phyloP scores from a whole-genome alignment of 2,888 invertebrate species.

The Orchesella flavescens region DNA sequence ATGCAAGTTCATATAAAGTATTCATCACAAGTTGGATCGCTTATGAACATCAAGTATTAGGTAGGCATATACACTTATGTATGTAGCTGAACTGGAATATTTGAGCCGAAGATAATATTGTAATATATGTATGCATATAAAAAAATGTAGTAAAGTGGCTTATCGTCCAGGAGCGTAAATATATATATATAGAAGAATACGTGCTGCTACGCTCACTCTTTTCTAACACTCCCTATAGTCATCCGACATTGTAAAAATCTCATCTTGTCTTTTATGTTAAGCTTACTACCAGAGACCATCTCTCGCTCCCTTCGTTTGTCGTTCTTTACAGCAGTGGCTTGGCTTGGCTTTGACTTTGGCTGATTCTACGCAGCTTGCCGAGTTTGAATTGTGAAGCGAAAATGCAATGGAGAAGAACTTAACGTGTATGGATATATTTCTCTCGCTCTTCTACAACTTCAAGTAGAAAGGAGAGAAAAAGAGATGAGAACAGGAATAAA shows the following conservation, averaged over 20 bases:
- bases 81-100: slow-evolving; percentile 23
- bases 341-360: background rate
- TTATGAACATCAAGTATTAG: background rate
- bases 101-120: background rate
- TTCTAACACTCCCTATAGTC: slow-evolving; percentile 35
- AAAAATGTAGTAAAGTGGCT: slow-evolving; percentile 20
- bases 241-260: slow-evolving; percentile 27
- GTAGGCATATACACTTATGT: background rate
- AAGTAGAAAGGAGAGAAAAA: slow-evolving; percentile 3
- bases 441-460: background rate
- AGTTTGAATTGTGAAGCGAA: background rate
- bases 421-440: background rate
- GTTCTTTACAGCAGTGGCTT: background rate
- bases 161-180: slow-evolving; percentile 14
- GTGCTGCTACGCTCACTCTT: background rate
- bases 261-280: slow-evolving; percentile 11
- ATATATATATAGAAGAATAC: slow-evolving; percentile 19
- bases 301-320: background rate
- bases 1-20: background rate
- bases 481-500: slow-evolving; percentile 33
- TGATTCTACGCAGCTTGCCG: background rate
- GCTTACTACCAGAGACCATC: slow-evolving; percentile 12
- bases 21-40: background rate
- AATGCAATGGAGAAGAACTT: background rate
- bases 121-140: slow-evolving; percentile 19